Conservation (phyloP, 2,797 vertebrate species). For the Chrysocyon brachyurus region DNA sequence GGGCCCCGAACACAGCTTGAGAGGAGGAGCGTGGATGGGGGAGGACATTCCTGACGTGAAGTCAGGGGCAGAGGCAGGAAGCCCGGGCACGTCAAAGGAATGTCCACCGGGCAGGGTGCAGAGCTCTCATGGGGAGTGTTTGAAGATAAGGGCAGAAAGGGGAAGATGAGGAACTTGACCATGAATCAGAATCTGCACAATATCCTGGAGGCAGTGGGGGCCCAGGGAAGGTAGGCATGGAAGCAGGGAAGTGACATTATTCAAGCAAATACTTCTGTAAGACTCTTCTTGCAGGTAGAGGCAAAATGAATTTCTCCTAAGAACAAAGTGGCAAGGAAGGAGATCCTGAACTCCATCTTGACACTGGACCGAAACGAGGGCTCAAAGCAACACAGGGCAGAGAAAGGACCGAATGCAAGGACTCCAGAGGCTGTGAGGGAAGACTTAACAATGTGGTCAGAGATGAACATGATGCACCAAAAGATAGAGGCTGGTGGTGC, state of each 20-base stretch:
- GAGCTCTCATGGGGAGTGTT: neutral
- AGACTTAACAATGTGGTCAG: fast-evolving
- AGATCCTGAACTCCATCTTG: neutral
- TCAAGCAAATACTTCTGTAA: neutral
- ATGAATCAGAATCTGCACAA: neutral
- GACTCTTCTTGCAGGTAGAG: neutral
- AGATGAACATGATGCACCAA: fast-evolving
- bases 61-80: neutral
- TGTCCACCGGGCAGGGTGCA: neutral
- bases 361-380: too few species aligned
- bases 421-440: neutral
- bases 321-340: neutral
- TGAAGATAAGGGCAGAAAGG: neutral
- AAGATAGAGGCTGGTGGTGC: fast-evolving
- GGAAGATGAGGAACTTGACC: neutral
- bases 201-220: neutral
- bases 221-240: neutral
- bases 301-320: neutral
- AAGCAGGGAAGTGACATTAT: fast-evolving
- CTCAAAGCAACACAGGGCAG: neutral
- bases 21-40: neutral
- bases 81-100: neutral
- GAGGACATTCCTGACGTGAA: neutral
- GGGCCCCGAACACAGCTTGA: neutral
- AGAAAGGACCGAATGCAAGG: neutral